phyloP scores from a whole-genome alignment of 92 coral and sea anemone genomes.

The Porites divaricata region DNA sequence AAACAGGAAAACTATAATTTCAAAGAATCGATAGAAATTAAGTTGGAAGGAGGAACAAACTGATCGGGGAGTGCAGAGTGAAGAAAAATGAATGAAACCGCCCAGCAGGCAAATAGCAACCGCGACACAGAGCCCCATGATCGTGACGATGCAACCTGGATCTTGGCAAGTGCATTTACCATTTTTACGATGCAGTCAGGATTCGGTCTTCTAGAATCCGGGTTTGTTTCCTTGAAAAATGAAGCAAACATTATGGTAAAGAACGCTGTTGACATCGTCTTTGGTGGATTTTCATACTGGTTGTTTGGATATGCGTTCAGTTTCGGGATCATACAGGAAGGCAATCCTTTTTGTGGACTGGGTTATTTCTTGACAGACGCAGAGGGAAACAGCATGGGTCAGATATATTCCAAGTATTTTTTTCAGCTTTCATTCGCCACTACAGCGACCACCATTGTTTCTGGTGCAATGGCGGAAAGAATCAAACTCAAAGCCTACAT shows the following conservation, averaged over 20 bases:
- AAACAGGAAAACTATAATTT: too few relatives aligned
- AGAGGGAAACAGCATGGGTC: constrained; percentile 74
- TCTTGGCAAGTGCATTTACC: constrained; percentile 79
- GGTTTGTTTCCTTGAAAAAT: constrained; percentile 76
- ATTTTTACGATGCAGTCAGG: constrained; percentile 90
- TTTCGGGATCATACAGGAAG: constrained; percentile 49
- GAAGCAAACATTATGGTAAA: too few relatives aligned
- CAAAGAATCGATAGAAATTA: too few relatives aligned
- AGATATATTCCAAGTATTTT: constrained; percentile 81
- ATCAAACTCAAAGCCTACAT: constrained; percentile 54
- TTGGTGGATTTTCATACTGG: constrained; percentile 89
- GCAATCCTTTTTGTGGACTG: constrained; percentile 74
- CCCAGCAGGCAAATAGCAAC: too few relatives aligned
- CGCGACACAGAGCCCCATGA: too few relatives aligned
- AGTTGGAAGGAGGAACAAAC: too few relatives aligned
- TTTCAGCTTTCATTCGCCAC: constrained; percentile 78
- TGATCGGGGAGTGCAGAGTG: too few relatives aligned
- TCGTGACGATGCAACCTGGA: constrained; percentile 81
- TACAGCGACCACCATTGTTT: constrained; percentile 11
- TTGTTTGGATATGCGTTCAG: constrained; percentile 86
- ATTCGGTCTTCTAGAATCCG: constrained; percentile 81
- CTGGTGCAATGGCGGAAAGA: too few relatives aligned
- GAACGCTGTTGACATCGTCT: constrained; percentile 67
- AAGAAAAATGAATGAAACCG: too few relatives aligned
- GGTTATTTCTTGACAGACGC: constrained; percentile 80